Evolutionary conservation across 2,888 invertebrate genomes (phyloP).

Genomic region (Sinodicranocentrus sp.): DNA sequence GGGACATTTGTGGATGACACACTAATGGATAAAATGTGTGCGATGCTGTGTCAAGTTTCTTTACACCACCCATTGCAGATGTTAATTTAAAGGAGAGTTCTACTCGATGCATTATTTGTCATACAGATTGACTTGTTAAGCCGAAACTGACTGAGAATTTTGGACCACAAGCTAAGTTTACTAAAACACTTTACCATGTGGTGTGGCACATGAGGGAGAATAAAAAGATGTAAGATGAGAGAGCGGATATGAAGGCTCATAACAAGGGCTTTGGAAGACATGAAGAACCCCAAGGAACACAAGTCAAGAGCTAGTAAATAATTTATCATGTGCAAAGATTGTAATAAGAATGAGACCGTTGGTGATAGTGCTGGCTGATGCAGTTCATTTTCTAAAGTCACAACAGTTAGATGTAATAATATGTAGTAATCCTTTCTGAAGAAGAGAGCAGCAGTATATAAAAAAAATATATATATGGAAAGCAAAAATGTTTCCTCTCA

Average conservation of each 20-base stretch:
- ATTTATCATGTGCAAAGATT: slow-evolving; percentile 73
- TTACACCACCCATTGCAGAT: neutral
- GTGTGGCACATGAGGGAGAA: no score
- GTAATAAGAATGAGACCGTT: slow-evolving; percentile 65
- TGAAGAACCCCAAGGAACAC: slow-evolving; percentile 56
- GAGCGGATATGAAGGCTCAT: slow-evolving; percentile 51
- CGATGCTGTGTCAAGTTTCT: no score
- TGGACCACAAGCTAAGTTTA: no score
- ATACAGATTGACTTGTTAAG: neutral
- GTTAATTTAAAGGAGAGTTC: neutral
- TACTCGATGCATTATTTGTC: neutral
- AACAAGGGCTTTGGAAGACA: slow-evolving; percentile 50
- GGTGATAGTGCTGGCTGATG: slow-evolving; percentile 43
- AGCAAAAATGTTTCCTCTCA: slow-evolving; percentile 29
- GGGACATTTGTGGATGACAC: no score
- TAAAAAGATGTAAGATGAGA: neutral
- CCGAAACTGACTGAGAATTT: no score
- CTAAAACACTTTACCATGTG: neutral
- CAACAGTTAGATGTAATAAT: no score
- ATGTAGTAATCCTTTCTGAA: no score
- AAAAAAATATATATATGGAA: neutral
- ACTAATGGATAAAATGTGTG: no score
- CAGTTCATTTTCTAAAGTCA: neutral
- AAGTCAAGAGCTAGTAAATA: slow-evolving; percentile 65
- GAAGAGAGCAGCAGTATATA: slow-evolving; percentile 14